Percentiles rank a stretch among this genome's conserved stretches.
These are phyloP conservation scores for Hypocryptadius cinnamomeus DNA, from an alignment of 2,113 vertebrate genomes.

Conservation along the genomic window DNA sequence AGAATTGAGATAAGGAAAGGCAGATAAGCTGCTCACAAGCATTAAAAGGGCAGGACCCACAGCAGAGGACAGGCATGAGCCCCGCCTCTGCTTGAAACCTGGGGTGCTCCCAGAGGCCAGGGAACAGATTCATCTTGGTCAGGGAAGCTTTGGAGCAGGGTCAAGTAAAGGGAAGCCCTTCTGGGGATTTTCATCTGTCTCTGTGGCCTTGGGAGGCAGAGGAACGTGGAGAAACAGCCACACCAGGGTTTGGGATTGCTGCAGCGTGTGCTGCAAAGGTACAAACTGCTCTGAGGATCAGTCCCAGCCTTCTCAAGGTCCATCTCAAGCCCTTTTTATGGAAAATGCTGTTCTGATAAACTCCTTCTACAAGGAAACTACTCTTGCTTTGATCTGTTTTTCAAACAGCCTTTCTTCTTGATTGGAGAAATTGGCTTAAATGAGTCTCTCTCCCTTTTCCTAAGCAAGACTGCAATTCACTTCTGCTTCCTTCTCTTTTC, in stretches of 20 bases:
- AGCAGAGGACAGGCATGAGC: neutral
- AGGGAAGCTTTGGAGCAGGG: neutral
- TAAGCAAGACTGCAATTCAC: neutral
- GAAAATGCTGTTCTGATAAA: neutral
- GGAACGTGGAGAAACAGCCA: neutral
- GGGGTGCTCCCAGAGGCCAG: neutral
- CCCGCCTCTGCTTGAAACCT: neutral
- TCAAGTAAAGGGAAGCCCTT: neutral
- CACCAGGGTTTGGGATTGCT: neutral
- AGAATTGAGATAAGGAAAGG: neutral
- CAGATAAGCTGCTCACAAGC: neutral
- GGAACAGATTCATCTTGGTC: neutral
- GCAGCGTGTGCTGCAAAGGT: accelerated
- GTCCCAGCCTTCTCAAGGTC: neutral
- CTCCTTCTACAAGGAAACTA: neutral
- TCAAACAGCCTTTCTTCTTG: conserved; percentile 13
- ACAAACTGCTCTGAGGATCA: neutral
- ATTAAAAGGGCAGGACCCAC: neutral
- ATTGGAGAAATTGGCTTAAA: conserved; percentile 25
- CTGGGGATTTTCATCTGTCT: neutral
- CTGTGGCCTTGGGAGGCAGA: neutral
- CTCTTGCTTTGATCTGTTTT: conserved; percentile 18
- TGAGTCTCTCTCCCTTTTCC: neutral
- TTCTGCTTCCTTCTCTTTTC: neutral
- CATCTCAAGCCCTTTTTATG: neutral